A percentile compares a stretch with the other conserved stretches of the same genome.
phyloP scores from a whole-genome alignment of 2,113 vertebrate genomes.

The Podocnemis expansa region DNA sequence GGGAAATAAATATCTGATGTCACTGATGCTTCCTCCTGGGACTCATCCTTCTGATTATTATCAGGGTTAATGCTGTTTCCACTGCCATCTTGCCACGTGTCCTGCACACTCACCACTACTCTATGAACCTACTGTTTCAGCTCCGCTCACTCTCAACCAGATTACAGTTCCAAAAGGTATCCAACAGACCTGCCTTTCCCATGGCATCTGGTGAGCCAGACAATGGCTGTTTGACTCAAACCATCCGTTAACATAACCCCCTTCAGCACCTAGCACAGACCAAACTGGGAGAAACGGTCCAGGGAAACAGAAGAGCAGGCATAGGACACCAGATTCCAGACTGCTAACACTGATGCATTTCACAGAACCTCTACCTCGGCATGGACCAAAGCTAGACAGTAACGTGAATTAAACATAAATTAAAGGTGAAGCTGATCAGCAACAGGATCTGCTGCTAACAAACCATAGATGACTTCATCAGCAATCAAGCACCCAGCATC shows the following conservation, averaged over 20 bases:
- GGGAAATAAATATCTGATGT: not conserved
- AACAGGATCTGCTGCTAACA: not conserved
- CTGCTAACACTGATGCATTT: not conserved
- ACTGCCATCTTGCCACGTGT: not conserved
- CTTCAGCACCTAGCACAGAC: not conserved
- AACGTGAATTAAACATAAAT: not conserved
- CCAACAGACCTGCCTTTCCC: not conserved
- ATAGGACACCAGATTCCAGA: not conserved
- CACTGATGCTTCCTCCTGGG: not conserved
- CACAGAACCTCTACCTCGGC: not conserved
- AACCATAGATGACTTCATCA: not conserved
- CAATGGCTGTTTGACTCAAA: not conserved
- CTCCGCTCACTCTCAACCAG: not conserved
- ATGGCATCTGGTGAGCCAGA: not conserved
- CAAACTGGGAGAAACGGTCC: not conserved
- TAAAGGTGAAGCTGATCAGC: not conserved
- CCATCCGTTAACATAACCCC: not conserved
- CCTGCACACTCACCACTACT: not conserved
- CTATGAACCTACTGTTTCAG: not conserved
- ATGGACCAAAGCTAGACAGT: not conserved
- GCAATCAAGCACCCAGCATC: not conserved
- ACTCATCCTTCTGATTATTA: not conserved
- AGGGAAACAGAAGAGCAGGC: not conserved
- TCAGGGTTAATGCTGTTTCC: not conserved
- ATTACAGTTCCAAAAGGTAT: not conserved